A percentile compares a stretch with the other conserved stretches of the same genome.
Conservation (phyloP, 2,888 invertebrate species). For the Xanthostigma xanthostigma region DNA sequence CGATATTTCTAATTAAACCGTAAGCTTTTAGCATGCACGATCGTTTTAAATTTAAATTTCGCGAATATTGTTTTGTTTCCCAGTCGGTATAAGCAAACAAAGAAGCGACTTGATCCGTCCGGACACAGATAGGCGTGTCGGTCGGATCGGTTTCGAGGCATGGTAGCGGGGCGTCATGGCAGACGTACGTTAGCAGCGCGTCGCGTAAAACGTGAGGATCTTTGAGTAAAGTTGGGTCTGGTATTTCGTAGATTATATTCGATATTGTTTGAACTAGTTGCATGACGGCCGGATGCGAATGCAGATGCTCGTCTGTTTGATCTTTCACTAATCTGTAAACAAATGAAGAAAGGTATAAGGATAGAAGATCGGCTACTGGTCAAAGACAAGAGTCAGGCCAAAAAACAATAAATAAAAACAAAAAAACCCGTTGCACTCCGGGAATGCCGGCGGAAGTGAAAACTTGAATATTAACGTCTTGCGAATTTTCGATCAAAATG, state of each 20-base stretch:
- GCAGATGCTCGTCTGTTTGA: slow-evolving; percentile 47
- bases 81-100: slow-evolving; percentile 72
- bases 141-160: slow-evolving; percentile 41
- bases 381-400: too few relatives aligned
- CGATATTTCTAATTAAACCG: slow-evolving; percentile 69
- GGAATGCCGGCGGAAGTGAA: too few relatives aligned
- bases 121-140: slow-evolving; percentile 39
- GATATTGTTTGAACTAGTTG: slow-evolving; percentile 51
- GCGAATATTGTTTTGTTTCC: slow-evolving; percentile 50
- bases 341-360: slow-evolving; percentile 6
- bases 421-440: too few relatives aligned
- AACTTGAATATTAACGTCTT: too few relatives aligned
- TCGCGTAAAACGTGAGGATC: slow-evolving; percentile 65
- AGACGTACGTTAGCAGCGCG: slow-evolving; percentile 68
- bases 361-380: too few relatives aligned
- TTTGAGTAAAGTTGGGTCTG: slow-evolving; percentile 39
- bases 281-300: slow-evolving; percentile 58
- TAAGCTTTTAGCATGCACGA: slow-evolving; percentile 63
- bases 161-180: slow-evolving; percentile 69
- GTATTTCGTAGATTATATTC: slow-evolving; percentile 48
- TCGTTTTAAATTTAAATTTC: slow-evolving; percentile 40
- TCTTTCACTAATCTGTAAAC: slow-evolving; percentile 36
- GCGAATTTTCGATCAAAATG: too few relatives aligned
- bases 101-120: slow-evolving; percentile 56
- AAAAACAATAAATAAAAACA: too few relatives aligned